These are phyloP conservation scores for Microvelia longipes DNA, from an alignment of 1,140 invertebrate genomes.

Conservation along the genomic window DNA sequence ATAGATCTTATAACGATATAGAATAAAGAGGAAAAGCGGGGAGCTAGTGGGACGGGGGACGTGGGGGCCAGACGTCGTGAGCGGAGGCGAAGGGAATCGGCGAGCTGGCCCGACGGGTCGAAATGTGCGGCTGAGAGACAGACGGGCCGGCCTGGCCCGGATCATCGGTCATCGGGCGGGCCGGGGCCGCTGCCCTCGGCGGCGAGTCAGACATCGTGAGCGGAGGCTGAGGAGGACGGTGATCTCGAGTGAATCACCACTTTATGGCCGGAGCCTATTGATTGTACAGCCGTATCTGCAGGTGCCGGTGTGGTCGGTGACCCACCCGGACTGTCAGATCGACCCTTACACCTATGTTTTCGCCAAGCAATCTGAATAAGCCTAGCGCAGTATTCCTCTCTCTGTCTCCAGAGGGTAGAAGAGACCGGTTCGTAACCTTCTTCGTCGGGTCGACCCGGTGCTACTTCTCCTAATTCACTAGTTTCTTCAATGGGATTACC, in stretches of 20 bases:
- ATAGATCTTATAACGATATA: slow-evolving; percentile 1
- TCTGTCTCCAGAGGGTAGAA: slow-evolving; percentile 82
- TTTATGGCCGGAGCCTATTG: slow-evolving; percentile 70
- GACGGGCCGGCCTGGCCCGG: too few relatives aligned
- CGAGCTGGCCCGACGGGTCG: slow-evolving; percentile 37
- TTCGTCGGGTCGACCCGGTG: slow-evolving; percentile 56
- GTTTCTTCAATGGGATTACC: slow-evolving; percentile 82
- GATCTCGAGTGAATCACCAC: slow-evolving; percentile 76
- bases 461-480: slow-evolving; percentile 58
- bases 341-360: slow-evolving; percentile 53
- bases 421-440: slow-evolving; percentile 82
- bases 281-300: slow-evolving; percentile 59
- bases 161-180: background rate
- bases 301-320: slow-evolving; percentile 31
- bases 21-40: background rate
- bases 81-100: slow-evolving; percentile 24
- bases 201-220: slow-evolving; percentile 52
- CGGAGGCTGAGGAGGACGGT: slow-evolving; percentile 58
- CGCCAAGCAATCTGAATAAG: slow-evolving; percentile 90
- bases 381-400: slow-evolving; percentile 87
- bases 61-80: slow-evolving; percentile 1
- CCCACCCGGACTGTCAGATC: slow-evolving; percentile 22
- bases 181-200: background rate
- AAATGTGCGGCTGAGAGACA: too few relatives aligned
- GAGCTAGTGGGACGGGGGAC: background rate